Base-by-base conservation (phyloP, 2,113 vertebrate species). In the Castor canadensis region DNA sequence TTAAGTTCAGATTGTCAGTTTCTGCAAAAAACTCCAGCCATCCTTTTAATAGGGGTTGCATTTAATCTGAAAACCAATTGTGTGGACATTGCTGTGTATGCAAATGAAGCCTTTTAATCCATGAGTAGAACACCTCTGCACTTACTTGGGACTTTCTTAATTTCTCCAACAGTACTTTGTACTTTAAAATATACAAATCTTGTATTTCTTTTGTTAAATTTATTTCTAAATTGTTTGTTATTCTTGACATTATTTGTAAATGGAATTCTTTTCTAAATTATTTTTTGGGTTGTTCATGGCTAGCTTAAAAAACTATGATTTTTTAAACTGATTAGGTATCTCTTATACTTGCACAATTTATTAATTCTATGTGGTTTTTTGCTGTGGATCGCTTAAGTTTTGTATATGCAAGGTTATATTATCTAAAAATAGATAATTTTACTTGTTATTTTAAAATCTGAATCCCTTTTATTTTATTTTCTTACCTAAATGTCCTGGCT, bases 71-170 rank as follows among this genome's bases (percentile, higher is more conserved):
- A 60, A 32, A 5, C 28, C 43, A 45, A 26, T 49, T 15, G 69
- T 35, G 17, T 22, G 3, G 30, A 3, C 19, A 69, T 0, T 56
- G 3, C 6, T 20, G 26, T 16, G 2, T n/a, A 43, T 52, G 45
- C 28, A 83, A 35, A 86, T 38, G n/a, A 54, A 73, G 16, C n/a
- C 9, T 62, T 95, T 54, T 10, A 15, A 54, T 28, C 35, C 60
- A 38, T 60, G 26, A 86, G 52, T 0, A 35, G 3, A 30, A 43
- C 22, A 4, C 1, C n/a, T 87, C 75, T 75, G 49, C 43, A 58
- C 38, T 38, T 35, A 35, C 26, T 58, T 54, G 72, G 2, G 22
- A n/a, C 30, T 26, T 93, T 4, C n/a, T 56, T 32, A 52, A 62
- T 49, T 85, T 94, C 71, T 43, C 60, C n/a, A 81, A 54, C 1